phyloP scores from a whole-genome alignment of 2,888 invertebrate genomes.

The Rhopalosiphum nymphaeae region DNA sequence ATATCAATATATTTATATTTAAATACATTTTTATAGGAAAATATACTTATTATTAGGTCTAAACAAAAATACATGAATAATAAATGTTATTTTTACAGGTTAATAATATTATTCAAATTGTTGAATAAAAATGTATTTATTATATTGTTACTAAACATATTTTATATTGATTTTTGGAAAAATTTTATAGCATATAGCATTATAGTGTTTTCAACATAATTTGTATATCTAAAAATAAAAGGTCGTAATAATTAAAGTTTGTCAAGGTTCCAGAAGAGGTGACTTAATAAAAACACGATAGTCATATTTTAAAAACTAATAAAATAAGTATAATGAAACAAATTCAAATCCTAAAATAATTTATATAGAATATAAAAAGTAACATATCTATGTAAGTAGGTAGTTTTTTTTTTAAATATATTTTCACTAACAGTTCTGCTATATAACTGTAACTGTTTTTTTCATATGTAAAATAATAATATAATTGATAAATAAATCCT shows the following conservation, averaged over 20 bases:
- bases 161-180: neutral
- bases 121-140: neutral
- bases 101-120: neutral
- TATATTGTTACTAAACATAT: neutral
- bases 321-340: neutral
- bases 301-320: neutral
- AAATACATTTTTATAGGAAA: neutral
- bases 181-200: neutral
- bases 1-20: neutral
- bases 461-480: neutral
- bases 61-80: neutral
- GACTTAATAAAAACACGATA: neutral
- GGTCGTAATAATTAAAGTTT: neutral
- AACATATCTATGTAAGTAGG: neutral
- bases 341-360: neutral
- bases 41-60: neutral
- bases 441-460: neutral
- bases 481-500: neutral
- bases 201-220: neutral
- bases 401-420: neutral
- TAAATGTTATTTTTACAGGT: neutral
- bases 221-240: slow-evolving; percentile 20
- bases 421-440: neutral
- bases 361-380: neutral
- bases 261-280: neutral